Conservation (phyloP, 1,140 invertebrate genomes). For the Condylostylus longicornis region DNA sequence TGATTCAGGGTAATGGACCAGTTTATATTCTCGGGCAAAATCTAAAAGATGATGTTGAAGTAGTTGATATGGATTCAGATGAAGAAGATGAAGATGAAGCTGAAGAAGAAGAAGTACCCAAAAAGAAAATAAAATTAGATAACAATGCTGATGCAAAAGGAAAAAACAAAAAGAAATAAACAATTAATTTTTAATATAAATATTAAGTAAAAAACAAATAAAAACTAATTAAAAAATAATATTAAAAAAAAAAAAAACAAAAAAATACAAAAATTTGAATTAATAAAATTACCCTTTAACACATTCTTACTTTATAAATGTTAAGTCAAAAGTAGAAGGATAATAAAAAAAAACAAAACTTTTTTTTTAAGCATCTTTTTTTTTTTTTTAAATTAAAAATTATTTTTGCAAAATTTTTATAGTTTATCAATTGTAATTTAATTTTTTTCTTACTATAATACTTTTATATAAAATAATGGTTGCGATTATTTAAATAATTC, state of each 20-base stretch:
- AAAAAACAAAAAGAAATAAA: not conserved
- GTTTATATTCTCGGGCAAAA: slow-evolving; percentile 72
- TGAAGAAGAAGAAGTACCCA: slow-evolving; percentile 40
- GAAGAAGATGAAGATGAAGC: slow-evolving; percentile 61
- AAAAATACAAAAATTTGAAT: not conserved
- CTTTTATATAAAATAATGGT: too few relatives aligned
- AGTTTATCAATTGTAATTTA: too few relatives aligned
- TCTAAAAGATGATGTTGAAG: slow-evolving; percentile 47
- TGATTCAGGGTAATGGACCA: slow-evolving; percentile 53
- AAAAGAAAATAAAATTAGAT: slow-evolving; percentile 48
- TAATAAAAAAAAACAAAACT: not conserved
- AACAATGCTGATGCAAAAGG: slow-evolving; percentile 43
- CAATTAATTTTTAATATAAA: not conserved
- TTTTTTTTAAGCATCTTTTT: too few relatives aligned
- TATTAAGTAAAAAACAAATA: not conserved
- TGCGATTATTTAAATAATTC: too few relatives aligned
- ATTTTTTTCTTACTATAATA: too few relatives aligned
- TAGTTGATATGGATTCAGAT: slow-evolving; percentile 63
- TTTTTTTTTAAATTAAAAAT: too few relatives aligned
- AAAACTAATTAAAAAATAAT: not conserved
- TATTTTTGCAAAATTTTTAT: too few relatives aligned
- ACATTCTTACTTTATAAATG: not conserved
- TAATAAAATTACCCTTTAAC: not conserved
- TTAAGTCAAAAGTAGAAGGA: not conserved
- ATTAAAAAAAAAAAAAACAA: not conserved